Base-by-base conservation (phyloP, 2,797 vertebrate species). In the Crocodylus rhombifer region DNA sequence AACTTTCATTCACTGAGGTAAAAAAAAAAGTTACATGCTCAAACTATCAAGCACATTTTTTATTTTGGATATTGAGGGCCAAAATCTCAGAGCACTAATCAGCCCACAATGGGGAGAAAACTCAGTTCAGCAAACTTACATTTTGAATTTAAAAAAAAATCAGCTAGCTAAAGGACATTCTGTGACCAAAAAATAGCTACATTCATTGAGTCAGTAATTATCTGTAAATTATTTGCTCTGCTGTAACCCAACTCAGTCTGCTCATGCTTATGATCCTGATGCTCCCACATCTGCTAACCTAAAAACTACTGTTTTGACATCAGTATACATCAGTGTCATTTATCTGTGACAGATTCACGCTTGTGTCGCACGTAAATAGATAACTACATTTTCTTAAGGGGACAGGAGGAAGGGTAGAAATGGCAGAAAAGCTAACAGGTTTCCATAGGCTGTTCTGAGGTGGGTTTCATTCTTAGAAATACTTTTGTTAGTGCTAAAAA, bases 161-260 rank as follows among this genome's bases (percentile, higher is more conserved):
- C 42, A 51, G 42, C 42, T 51, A 87, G 25, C 63, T 13, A 86
- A 17, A 86, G 60, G 14, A 82, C 55, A 63, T 77, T 88, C 84
- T 79, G 16, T 36, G 20, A 79, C 61, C n/a, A 76, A 67, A 79
- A 87, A 78, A 80, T 82, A 88, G 14, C 28, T 80, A 78, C 90
- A 94, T 51, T 30, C 7, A 73, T 82, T 16, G 73, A 93, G 88
- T 96, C 93, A 95, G 96, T 90, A 93, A 95, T 96, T 94, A 95
- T 84, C 76, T 94, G 62, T 90, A 58, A 95, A 86, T 95, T 90
- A 93, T 94, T 95, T 95, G 84, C 84, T 96, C 87, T 91, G 94
- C 71, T 89, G 17, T 75, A 90, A 78, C 60, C 6, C 64, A 73
- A 74, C 95, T 60, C 91, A 94, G 56, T 92, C 95, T 96, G 94